Evolutionary conservation across 2,797 vertebrate genomes (phyloP), one percentile per base, ranked within the genome.

Genomic region (Paratrypauchen microcephalus): DNA sequence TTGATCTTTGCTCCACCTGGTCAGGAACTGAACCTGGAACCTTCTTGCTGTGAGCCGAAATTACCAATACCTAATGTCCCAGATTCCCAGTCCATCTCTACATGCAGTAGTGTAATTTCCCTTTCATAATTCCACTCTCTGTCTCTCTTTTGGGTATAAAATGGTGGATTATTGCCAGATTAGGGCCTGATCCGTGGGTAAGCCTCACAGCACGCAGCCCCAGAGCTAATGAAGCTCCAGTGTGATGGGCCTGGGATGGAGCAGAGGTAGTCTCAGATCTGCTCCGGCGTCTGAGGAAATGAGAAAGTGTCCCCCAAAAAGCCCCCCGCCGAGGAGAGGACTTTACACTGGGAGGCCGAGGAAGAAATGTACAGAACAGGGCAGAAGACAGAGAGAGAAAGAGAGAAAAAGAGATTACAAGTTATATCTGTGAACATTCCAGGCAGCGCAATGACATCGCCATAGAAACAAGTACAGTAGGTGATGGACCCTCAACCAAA

Each of bases 161-260:
- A 93, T 62, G 90, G 84, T 88, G 90, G 93, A 93, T 94, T 93
- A 93, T 91, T 90, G 82, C 86, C 89, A 93, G 94, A 94, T 94
- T 91, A 93, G 87, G 92, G 88, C 88, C 91, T 92, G 88, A 91
- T 93, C 92, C 92, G 76, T 4, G 83, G 83, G 84, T 93, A 93
- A 92, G 84, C 89, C 82, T 83, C 89, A 77, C 89, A 82, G 87
- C 89, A 82, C 82, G 85, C 81, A 79, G 90, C 28, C 90, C 92
- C 90, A 90, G 80, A 93, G 90, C 89, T 92, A 92, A 92, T 90
- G 89, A 90, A 89, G 86, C 86, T 76, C 87, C 87, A 86, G 81
- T 9, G 81, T 88, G 91, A 91, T 91, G 68, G 79, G 82, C 24
- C 15, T 85, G 58, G 82, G 84, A 88, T 86, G 79, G 82, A 88